Base-by-base conservation (phyloP, 2,888 invertebrate genomes). In the Crepidodera aurea region DNA sequence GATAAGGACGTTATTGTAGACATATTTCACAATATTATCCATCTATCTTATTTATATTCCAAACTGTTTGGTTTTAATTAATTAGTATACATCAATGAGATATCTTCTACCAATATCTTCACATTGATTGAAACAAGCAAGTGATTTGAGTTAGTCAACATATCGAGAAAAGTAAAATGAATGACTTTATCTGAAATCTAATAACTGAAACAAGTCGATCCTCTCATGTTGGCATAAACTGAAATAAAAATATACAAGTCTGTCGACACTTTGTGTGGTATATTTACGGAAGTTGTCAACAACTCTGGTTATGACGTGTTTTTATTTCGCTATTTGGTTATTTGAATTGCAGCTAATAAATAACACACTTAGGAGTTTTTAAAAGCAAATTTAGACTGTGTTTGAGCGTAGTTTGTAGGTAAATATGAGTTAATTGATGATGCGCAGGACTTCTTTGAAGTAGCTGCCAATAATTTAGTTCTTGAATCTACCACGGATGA, bases 101-200 rank as follows among this genome's bases (percentile, higher is more conserved):
- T 34, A 34, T 34, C 34, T 34, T 34, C 34, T 12, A 1, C 12
- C 13, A 34, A 34, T 34, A 34, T 34, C 13, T 34, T 13, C 34
- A 13, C 13, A 12, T 34, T 2, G 2, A 34, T 12, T 34, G 29
- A 29, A 8, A 12, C 12, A 34, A 12, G 8, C 13, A 13, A 34
- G 12, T 34, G 12, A 34, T 13, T 34, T 29, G 5, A 29, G 29
- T 48, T 15, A 6, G 8, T 42, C 32, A 37, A 37, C 13, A 37
- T 29, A 29, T 37, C 12, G 1, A 37, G 18, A 50, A 53, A 58
- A 51, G 34, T 16, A 39, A 22, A 50, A 59, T 56, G 48, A 53
- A 42, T 51, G 64, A 64, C 64, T 53, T 18, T 64, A 60, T 60
- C 63, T 34, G 39, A 55, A 32, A 64, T 60, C 60, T 56, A 53